Conservation (phyloP, 2,113 vertebrate species). For the Microtus pennsylvanicus region DNA sequence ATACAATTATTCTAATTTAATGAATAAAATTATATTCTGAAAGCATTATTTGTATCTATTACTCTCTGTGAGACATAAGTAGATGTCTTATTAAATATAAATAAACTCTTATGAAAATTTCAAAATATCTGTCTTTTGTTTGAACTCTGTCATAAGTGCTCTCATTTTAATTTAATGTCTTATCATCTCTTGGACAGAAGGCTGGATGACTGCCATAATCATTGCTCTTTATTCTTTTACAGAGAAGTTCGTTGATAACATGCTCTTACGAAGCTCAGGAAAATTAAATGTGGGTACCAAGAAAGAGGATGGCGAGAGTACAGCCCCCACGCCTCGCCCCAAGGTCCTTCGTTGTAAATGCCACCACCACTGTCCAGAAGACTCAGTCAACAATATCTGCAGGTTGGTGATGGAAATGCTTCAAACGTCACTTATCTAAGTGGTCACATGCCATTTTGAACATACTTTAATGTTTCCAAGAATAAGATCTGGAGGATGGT, state of each 20-base stretch:
- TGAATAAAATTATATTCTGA: background rate
- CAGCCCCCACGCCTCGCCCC: slow-evolving; percentile 88
- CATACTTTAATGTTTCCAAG: background rate
- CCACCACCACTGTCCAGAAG: slow-evolving; percentile 95
- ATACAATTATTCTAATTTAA: slow-evolving; percentile 17
- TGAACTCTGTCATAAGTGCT: background rate
- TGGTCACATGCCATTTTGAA: background rate
- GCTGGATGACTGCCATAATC: background rate
- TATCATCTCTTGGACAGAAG: background rate
- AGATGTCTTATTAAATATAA: background rate
- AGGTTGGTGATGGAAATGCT: slow-evolving; percentile 87
- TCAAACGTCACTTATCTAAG: background rate
- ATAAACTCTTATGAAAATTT: background rate
- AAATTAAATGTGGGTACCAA: slow-evolving; percentile 89
- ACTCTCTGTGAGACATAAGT: background rate
- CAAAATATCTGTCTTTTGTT: background rate
- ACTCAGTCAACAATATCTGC: slow-evolving; percentile 97
- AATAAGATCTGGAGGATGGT: background rate
- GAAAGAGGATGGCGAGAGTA: slow-evolving; percentile 89
- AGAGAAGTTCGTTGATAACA: slow-evolving; percentile 92
- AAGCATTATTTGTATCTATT: slow-evolving; percentile 21
- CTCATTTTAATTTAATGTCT: background rate
- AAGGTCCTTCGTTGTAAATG: slow-evolving; percentile 94
- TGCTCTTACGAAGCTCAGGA: slow-evolving; percentile 92
- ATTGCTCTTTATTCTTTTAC: slow-evolving; percentile 54